Evolutionary conservation across 1,140 invertebrate species (phyloP), one percentile per base, ranked within the genome.

Genomic region (Penaeus indicus): DNA sequence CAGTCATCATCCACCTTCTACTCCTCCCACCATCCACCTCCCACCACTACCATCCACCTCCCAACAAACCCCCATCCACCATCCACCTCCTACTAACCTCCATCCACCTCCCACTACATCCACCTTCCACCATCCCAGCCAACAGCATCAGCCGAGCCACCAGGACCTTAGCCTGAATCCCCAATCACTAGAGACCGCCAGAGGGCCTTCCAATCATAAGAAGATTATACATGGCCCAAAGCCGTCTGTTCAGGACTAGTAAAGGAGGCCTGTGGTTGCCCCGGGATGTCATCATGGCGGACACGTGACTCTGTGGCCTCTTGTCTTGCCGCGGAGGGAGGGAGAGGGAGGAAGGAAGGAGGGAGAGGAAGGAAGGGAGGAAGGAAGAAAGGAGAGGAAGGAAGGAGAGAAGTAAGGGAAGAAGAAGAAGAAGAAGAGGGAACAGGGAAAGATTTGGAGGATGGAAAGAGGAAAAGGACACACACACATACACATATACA

Each of bases 201-300:
- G 77, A 80, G 78, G 85, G 85, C 77, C 78, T 86, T 61, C 77
- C 85, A 86, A 81, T 86, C 85, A 86, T 81, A 86, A 86, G 85
- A 86, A 86, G 85, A 86, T 86, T 86, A 86, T 80, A 69, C 78
- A 54, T 86, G 78, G 62, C 85, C 63, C 77, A 80, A 86, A 77
- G 85, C 85, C 78, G 85, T 38, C 61, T 62, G 61, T n/a, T 61
- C 38, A 42, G 81, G 60, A 32, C 81, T 84, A 64, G 47, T 16
- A 38, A 47, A 79, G 78, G 27, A 79, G 63, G 62, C 47, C 38
- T 62, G 81, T 32, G 22, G 83, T 72, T 61, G 42, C 67, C 42
- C 69, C 22, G 67, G 69, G 42, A 85, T 54, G 83, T 85, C 67
- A 85, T 77, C 22, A 85, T 21, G 69, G 21, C 38, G 38, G 54